These are phyloP conservation scores for Oceanodroma tethys DNA, from an alignment of 2,113 vertebrate genomes.

Conservation along the genomic window DNA sequence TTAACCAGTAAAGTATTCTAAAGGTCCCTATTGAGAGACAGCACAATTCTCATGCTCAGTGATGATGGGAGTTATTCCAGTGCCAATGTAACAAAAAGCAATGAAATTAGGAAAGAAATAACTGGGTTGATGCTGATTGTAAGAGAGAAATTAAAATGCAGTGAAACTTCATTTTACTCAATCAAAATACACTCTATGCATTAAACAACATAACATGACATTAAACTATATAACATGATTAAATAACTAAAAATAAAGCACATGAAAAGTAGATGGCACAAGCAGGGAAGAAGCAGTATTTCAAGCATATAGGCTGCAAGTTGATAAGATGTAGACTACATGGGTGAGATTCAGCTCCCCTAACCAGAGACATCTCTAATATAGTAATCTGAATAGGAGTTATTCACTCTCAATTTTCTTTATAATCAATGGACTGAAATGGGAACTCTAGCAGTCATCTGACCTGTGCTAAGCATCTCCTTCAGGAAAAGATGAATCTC, in stretches of 20 bases:
- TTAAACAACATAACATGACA: neutral
- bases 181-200: neutral
- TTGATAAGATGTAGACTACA: neutral
- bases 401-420: neutral
- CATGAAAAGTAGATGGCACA: neutral
- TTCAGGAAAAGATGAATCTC: neutral
- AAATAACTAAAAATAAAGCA: neutral
- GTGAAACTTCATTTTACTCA: neutral
- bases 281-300: neutral
- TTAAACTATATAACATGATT: neutral
- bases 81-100: neutral
- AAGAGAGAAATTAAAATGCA: neutral
- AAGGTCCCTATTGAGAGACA: neutral
- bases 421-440: neutral
- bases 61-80: neutral
- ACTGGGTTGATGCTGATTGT: neutral
- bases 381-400: neutral
- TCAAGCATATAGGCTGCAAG: neutral
- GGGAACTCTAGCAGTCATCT: neutral
- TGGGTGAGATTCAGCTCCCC: neutral
- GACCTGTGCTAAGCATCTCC: neutral
- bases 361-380: neutral
- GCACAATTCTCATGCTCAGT: neutral
- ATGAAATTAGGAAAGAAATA: neutral
- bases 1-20: neutral